Base-by-base conservation (phyloP, 2,797 vertebrate genomes). In the Notoglanidium macrostoma region DNA sequence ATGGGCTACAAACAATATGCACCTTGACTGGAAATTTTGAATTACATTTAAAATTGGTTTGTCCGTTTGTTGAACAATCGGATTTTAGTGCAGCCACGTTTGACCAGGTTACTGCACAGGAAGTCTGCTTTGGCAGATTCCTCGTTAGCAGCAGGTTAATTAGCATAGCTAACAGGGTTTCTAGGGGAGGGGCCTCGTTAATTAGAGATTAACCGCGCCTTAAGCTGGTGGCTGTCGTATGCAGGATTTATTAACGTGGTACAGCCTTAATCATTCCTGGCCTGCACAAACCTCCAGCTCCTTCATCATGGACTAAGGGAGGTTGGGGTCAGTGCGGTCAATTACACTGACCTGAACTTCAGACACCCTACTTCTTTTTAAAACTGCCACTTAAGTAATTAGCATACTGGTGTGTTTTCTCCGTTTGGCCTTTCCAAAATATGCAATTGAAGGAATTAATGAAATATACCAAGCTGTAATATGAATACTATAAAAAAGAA, bases 191-290 rank as follows among this genome's bases (percentile, higher is more conserved):
- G 93, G 94, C 94, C 92, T 93, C 90, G 90, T 94, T 96, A 96
- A 96, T 95, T 95, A 94, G 91, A 91, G 92, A 94, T 95, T 95
- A 95, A 95, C 94, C 91, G 90, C 92, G 90, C 91, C 93, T 94
- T 95, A 95, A 95, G 93, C 94, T 95, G 94, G 94, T 93, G 92
- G 92, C 91, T 90, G 93, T 93, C 93, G 91, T 92, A 93, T 92
- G 93, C 94, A 90, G 90, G 91, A 90, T 94, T 94, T 95, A 95
- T 95, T 95, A 95, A 94, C 93, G 94, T 93, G 92, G 93, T 88
- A 93, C 93, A 93, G 94, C 93, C 94, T 93, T 95, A 95, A 95
- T 96, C 95, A 94, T 92, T 92, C 92, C 94, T 93, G 94, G 93
- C 40, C 73, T 61, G 59, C 46, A 84, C 59, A 59, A 77, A 86